Percentiles rank a stretch among this genome's conserved stretches.
phyloP scores from a whole-genome alignment of 1,140 invertebrate genomes.

The Laodelphax striatellus region DNA sequence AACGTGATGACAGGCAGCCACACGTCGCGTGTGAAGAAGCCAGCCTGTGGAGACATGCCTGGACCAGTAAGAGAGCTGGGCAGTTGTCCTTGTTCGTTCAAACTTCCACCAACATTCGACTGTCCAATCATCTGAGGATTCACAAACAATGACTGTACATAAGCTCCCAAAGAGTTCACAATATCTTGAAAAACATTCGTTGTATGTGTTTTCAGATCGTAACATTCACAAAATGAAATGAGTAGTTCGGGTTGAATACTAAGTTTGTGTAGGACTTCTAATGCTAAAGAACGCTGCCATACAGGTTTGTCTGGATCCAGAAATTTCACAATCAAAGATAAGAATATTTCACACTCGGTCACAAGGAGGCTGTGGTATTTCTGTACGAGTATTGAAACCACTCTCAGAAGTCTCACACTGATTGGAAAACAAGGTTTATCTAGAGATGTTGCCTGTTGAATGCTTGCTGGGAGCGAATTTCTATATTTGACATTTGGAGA shows the following conservation, averaged over 20 bases:
- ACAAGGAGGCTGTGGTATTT: conserved; percentile 89
- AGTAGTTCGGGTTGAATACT: conserved; percentile 77
- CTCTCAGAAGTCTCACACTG: conserved; percentile 83
- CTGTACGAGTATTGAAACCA: conserved; percentile 86
- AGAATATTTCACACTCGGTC: conserved; percentile 97
- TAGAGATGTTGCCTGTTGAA: conserved; percentile 47
- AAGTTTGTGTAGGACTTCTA: conserved; percentile 94
- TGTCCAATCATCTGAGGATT: conserved; percentile 41
- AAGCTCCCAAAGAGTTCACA: conserved; percentile 86
- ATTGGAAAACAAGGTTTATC: conserved; percentile 96
- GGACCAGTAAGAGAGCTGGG: conserved; percentile 54
- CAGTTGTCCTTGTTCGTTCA: conserved; percentile 46
- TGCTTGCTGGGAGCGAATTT: conserved; percentile 37
- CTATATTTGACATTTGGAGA: conserved; percentile 91
- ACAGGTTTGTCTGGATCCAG: conserved; percentile 89
- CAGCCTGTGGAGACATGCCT: conserved; percentile 74
- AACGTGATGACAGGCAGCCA: conserved; percentile 80
- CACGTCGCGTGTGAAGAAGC: conserved; percentile 84
- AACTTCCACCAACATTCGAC: conserved; percentile 29
- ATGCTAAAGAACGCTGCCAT: conserved; percentile 88
- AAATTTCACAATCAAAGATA: conserved; percentile 94
- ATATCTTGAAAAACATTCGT: conserved; percentile 93
- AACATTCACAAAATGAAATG: conserved; percentile 85
- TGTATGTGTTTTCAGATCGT: conserved; percentile 86
- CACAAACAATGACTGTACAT: conserved; percentile 89